Base-by-base conservation (phyloP, 2,888 invertebrate genomes). In the Drosophila paramelanica region DNA sequence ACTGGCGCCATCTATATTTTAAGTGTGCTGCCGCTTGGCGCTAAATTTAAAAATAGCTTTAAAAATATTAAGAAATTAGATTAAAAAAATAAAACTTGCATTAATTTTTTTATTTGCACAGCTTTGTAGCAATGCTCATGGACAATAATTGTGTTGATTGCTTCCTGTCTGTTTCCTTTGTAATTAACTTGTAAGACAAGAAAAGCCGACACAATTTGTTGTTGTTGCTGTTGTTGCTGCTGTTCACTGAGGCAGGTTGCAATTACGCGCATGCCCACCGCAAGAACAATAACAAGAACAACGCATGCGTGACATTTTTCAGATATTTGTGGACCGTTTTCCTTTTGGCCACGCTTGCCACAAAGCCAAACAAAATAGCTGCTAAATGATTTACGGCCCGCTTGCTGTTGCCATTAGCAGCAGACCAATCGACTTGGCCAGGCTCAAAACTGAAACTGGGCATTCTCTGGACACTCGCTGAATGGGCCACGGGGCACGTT, bases 271-370 rank as follows among this genome's bases (percentile, higher is more conserved):
- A 52, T 66, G 46, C 36, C 57, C 57, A 49, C 25, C 60, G 43
- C 14, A 20, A 41, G 25, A 46, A 27, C 20, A 23, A 33, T 31
- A 59, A 31, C 13, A 20, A 33, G 31, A 59, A 31, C 13, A 11
- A 33, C 81, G 89, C 86, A 85, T 90, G 90, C 90, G 90, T 87
- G 88, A 89, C 89, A 89, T 90, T 85, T 81, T 77, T 74, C 20
- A 81, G 81, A 88, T 86, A 73, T 71, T 85, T 83, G 46, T 60
- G 79, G 61, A 69, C 42, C 73, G 58, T 64, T 71, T 83, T 79
- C 73, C 68, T 72, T 76, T 59, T 36, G 46, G 72, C 67, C 64
- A 60, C 73, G 68, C 69, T 72, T 57, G 70, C 64, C 60, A 43
- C 58, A 51, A 66, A 69, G 61, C 51, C 68, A 36, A 72, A 64